phyloP scores from a whole-genome alignment of 2,888 invertebrate species.

The Acrobasis consociella region DNA sequence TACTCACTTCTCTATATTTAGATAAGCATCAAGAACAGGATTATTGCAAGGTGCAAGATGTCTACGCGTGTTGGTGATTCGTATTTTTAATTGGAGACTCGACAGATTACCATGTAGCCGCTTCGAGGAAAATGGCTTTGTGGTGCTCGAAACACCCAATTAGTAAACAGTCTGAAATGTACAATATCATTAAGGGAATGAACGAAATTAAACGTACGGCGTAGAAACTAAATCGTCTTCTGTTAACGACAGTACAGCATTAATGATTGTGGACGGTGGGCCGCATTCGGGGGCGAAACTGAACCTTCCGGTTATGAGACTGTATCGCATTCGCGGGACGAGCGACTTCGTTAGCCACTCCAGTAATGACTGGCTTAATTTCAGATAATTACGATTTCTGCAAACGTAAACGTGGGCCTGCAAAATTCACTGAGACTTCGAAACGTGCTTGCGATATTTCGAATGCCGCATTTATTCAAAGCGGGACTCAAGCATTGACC shows the following conservation, averaged over 20 bases:
- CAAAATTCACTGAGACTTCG: conserved; percentile 36
- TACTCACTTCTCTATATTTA: conserved; percentile 70
- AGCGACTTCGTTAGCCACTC: conserved; percentile 67
- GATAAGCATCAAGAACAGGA: conserved; percentile 55
- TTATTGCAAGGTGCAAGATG: conserved; percentile 65
- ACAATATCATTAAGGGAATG: conserved; percentile 49
- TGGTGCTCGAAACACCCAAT: conserved; percentile 48
- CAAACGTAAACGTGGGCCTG: conserved; percentile 62
- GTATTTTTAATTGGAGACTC: conserved; percentile 44
- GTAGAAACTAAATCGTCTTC: conserved; percentile 55
- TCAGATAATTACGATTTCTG: conserved; percentile 72
- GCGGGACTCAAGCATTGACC: conserved; percentile 52
- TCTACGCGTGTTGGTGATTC: conserved; percentile 52
- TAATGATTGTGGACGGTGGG: conserved; percentile 58
- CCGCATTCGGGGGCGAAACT: conserved; percentile 66
- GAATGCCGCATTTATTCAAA: conserved; percentile 48
- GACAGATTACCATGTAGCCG: conserved; percentile 49
- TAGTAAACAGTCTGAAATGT: conserved; percentile 49
- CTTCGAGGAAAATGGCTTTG: conserved; percentile 47
- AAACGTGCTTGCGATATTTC: conserved; percentile 38
- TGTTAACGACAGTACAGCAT: conserved; percentile 56
- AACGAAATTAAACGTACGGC: conserved; percentile 58
- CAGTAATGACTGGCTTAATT: conserved; percentile 76
- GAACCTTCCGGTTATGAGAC: conserved; percentile 70
- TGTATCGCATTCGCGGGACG: conserved; percentile 44